A percentile compares a stretch with the other conserved stretches of the same genome.
Conservation (phyloP, 2,113 vertebrate species). For the Connochaetes taurinus region DNA sequence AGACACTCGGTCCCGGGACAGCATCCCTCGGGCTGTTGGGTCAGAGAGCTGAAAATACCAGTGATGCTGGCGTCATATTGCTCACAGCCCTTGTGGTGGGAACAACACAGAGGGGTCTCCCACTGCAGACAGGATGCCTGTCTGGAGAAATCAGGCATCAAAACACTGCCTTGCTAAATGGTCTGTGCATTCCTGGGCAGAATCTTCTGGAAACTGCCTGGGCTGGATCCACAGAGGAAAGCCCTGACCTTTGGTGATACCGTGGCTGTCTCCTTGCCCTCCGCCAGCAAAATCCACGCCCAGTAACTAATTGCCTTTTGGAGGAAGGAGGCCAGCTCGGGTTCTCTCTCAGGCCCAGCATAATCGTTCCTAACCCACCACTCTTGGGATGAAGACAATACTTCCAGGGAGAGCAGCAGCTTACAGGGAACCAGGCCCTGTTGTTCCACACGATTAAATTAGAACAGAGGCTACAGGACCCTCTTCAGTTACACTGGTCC, state of each 20-base stretch:
- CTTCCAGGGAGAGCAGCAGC: background rate
- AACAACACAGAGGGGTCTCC: background rate
- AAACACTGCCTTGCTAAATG: background rate
- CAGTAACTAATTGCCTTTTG: background rate
- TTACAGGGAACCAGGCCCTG: too few relatives aligned
- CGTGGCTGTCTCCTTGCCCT: accelerated
- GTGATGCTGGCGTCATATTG: background rate
- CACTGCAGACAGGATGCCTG: background rate
- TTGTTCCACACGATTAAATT: accelerated
- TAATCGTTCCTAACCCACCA: accelerated
- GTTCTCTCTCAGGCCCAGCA: too few relatives aligned
- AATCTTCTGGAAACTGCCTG: background rate
- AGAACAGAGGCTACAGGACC: background rate
- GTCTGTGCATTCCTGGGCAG: background rate
- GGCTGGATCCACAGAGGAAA: background rate
- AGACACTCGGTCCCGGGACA: conserved; percentile 42
- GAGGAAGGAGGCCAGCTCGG: too few relatives aligned
- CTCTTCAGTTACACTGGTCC: background rate
- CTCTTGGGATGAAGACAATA: background rate
- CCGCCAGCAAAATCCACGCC: accelerated
- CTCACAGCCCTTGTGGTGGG: background rate
- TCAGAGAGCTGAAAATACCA: conserved; percentile 67
- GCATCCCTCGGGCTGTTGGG: conserved; percentile 38
- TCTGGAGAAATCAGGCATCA: background rate
- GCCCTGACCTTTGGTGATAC: background rate